These are phyloP conservation scores for Megalurothrips usitatus DNA, from an alignment of 2,888 invertebrate species.

Conservation along the genomic window DNA sequence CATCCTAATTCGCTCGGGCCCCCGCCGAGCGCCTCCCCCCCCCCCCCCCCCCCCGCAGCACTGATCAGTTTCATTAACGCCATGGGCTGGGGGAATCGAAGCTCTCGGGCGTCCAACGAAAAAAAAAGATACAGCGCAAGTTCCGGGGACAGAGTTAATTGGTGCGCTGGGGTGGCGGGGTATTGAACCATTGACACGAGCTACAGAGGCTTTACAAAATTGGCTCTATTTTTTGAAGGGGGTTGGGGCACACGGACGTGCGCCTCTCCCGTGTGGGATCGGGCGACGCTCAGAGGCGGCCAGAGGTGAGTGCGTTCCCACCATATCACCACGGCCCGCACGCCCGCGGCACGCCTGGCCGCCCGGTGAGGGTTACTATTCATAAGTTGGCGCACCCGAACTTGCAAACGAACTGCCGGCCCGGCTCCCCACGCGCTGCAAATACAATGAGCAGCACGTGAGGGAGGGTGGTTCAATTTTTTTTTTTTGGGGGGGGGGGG, in stretches of 20 bases:
- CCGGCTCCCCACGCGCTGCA: too few relatives aligned
- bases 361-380: background rate
- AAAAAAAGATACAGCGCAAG: background rate
- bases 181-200: background rate
- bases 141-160: slow-evolving; percentile 2
- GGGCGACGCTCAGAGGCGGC: too few relatives aligned
- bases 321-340: too few relatives aligned
- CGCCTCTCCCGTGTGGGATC: too few relatives aligned
- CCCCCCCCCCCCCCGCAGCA: background rate
- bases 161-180: background rate
- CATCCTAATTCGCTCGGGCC: background rate
- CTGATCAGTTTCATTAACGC: slow-evolving; percentile 23
- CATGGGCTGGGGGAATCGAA: background rate
- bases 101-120: background rate
- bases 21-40: background rate
- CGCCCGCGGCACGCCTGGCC: too few relatives aligned
- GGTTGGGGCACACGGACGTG: too few relatives aligned
- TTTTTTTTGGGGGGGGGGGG: too few relatives aligned
- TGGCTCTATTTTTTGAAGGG: too few relatives aligned
- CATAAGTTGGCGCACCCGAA: background rate
- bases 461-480: too few relatives aligned
- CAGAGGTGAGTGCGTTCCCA: too few relatives aligned
- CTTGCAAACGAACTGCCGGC: background rate
- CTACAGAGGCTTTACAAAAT: too few relatives aligned
- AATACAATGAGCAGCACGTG: too few relatives aligned